Evolutionary conservation across 2,797 vertebrate genomes (phyloP), one percentile per base, ranked within the genome.

Genomic region (Hemibagrus guttatus): DNA sequence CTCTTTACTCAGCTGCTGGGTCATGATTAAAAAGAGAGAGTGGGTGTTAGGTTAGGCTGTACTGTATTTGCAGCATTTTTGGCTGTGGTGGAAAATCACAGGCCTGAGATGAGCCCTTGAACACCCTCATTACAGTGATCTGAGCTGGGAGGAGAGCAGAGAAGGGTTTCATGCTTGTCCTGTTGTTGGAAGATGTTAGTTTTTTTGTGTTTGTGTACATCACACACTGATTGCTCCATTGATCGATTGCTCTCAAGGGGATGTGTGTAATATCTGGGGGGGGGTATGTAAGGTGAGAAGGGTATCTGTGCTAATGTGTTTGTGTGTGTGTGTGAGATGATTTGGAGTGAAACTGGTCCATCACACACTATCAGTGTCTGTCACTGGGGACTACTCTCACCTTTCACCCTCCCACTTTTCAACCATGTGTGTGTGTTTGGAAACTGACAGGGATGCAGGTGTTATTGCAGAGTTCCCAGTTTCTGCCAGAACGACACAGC

Each of bases 51-150:
- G 63, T 84, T 81, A 76, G 69, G 85, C 56, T 84, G 66, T 81
- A 81, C 80, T 83, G 76, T 83, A 69, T 85, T 82, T 83, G 81
- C 42, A 84, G 82, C 63, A 84, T 90, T 86, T 39, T 89, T 88
- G 66, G 31, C 68, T 56, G 74, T 84, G 84, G 85, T 79, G 64
- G 85, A 86, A 89, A 91, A 90, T 91, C 28, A 86, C 72, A 85
- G 88, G 81, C 54, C 85, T 87, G 81, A 88, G 71, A 89, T 82
- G 84, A 88, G 88, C 82, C 88, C 86, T 89, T 84, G 82, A 88
- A 87, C 52, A 4, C 31, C 79, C 56, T 87, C 87, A 86, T 91
- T 91, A 88, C 85, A 86, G 87, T 85, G 88, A 91, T 91, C 81
- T 85, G 88, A 88, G 85, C 59, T 6, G 66, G 64, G 84, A 74